Evolutionary conservation across 2,888 invertebrate species (phyloP), one percentile per base, ranked within the genome.

Genomic region (Tetrapedia diversipes): DNA sequence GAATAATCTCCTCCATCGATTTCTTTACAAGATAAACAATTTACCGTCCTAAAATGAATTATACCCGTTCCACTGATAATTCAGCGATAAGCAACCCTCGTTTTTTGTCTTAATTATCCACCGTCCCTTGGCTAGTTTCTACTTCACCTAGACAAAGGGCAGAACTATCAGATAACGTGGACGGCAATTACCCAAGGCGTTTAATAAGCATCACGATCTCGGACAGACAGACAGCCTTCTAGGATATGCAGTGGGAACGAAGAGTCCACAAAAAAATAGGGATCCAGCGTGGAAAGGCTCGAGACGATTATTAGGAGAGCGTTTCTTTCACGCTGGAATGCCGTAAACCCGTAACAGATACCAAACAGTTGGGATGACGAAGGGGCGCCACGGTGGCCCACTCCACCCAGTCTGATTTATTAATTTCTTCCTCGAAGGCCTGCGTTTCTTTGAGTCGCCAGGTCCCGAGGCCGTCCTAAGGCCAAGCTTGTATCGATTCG

Each of bases 401-500:
- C 41, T 51, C 54, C 22, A 34, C 27, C 60, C 29, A 11, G 32
- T 37, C 64, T 85, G 82, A 87, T 87, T 87, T 86, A 87, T 87
- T 86, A 86, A 86, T 87, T 87, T 80, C 54, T 54, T 67, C 51
- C 53, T 41, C 19, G 56, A 75, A 59, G 65, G 47, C 37, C 57
- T 53, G 45, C 41, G 65, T 54, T 68, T 66, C 61, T 51, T 63
- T 34, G 51, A 27, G 59, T 16, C 54, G 69, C 41, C 49, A 37
- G 37, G n/a, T n/a, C 54, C 67, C 61, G 41, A 29, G 47, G 39
- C 45, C 54, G 57, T 2, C 45, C 43, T 60, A 29, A 27, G 41
- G 53, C 27, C 53, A 53, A 32, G 56, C n/a, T n/a, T 61, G 45
- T 65, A 80, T 82, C 86, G 85, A 86, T 83, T 80, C 75, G 61